A percentile compares a stretch with the other conserved stretches of the same genome.
These are phyloP conservation scores for Anastrepha obliqua DNA, from an alignment of 1,140 invertebrate species.

Conservation along the genomic window DNA sequence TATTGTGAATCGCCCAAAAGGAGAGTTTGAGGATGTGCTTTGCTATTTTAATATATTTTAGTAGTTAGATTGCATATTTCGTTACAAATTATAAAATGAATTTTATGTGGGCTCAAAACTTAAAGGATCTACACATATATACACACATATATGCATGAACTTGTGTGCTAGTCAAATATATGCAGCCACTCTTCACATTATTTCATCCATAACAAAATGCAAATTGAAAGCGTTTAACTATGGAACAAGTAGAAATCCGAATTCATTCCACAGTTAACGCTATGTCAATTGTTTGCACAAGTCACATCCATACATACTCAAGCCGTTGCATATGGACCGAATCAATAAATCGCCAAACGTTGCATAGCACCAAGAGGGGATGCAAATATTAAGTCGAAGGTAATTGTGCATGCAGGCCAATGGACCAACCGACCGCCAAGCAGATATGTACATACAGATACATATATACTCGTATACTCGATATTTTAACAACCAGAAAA, in stretches of 20 bases:
- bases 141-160: too few relatives aligned
- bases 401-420: slow-evolving; percentile 28
- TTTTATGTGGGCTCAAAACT: too few relatives aligned
- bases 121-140: too few relatives aligned
- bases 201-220: too few relatives aligned
- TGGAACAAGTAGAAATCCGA: neutral
- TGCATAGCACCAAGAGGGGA: neutral
- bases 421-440: neutral
- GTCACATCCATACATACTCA: neutral
- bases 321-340: neutral
- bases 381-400: slow-evolving; percentile 28
- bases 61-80: too few relatives aligned
- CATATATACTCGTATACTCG: neutral
- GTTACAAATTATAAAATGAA: too few relatives aligned
- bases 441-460: neutral
- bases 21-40: too few relatives aligned
- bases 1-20: too few relatives aligned
- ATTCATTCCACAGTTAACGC: neutral
- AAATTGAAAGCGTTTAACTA: too few relatives aligned
- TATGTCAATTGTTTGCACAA: slow-evolving; percentile 2
- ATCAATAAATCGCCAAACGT: neutral
- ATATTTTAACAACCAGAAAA: slow-evolving; percentile 3
- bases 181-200: too few relatives aligned
- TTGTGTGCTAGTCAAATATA: too few relatives aligned
- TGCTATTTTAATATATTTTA: too few relatives aligned